Evolutionary conservation across 2,888 invertebrate species (phyloP).

Genomic region (Pilophorus perplexus): DNA sequence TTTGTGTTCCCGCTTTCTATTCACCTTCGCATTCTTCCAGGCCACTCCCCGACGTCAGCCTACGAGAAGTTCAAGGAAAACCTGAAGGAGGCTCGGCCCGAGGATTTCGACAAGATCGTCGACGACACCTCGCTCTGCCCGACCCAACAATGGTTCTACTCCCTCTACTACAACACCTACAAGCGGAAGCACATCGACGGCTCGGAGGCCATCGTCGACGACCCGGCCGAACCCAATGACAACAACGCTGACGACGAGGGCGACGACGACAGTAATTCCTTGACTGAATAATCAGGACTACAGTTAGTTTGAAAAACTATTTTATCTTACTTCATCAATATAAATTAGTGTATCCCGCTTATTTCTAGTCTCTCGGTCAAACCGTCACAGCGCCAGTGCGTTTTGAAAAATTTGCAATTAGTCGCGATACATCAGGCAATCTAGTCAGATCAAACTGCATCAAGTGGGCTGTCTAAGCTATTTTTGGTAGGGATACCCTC

Average conservation of each 20-base stretch:
- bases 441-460: no score
- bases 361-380: slow-evolving; percentile 28
- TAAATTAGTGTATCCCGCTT: slow-evolving; percentile 20
- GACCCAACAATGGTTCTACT: slow-evolving; percentile 37
- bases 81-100: slow-evolving; percentile 23
- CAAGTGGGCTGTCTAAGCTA: no score
- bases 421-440: no score
- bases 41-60: slow-evolving; percentile 31
- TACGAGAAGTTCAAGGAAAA: slow-evolving; percentile 28
- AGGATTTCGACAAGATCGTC: slow-evolving; percentile 15
- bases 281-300: slow-evolving; percentile 29
- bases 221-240: background rate
- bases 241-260: slow-evolving; percentile 22
- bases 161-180: slow-evolving; percentile 37
- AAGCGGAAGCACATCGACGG: slow-evolving; percentile 30
- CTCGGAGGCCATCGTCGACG: slow-evolving; percentile 4
- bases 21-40: no score
- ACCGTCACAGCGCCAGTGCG: no score
- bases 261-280: slow-evolving; percentile 32
- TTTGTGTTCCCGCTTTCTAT: no score
- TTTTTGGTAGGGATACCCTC: no score
- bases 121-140: slow-evolving; percentile 29
- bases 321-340: slow-evolving; percentile 24
- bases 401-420: no score
- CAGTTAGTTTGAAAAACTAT: slow-evolving; percentile 29